Conservation (phyloP, 1,140 invertebrate species). For the Hetaerina americana region DNA sequence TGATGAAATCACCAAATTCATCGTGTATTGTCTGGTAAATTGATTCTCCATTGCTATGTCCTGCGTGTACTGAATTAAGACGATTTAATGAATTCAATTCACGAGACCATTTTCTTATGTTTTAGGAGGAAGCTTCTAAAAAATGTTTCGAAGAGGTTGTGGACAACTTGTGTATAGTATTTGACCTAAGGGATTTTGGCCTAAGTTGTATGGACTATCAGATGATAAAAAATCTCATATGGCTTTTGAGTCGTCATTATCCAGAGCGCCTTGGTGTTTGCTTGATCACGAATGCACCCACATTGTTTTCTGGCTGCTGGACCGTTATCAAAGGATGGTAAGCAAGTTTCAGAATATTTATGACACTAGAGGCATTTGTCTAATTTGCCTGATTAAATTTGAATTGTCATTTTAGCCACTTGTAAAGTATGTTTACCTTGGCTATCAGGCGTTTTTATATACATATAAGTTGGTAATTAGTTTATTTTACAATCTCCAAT, state of each 20-base stretch:
- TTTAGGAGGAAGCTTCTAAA: slow-evolving; percentile 56
- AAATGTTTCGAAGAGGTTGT: slow-evolving; percentile 63
- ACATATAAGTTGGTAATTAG: no score
- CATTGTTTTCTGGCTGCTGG: slow-evolving; percentile 59
- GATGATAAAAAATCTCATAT: slow-evolving; percentile 60
- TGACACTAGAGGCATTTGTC: not conserved
- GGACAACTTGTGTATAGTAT: slow-evolving; percentile 63
- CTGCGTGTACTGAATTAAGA: no score
- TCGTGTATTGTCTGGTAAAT: slow-evolving; percentile 54
- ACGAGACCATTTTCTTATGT: slow-evolving; percentile 15
- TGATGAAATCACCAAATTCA: slow-evolving; percentile 59
- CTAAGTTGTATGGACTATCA: slow-evolving; percentile 63
- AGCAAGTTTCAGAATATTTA: slow-evolving; percentile 15
- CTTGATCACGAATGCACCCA: slow-evolving; percentile 53
- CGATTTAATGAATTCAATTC: not conserved
- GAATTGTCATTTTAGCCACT: no score
- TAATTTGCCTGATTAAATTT: no score
- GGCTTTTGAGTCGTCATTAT: slow-evolving; percentile 57
- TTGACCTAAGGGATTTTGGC: slow-evolving; percentile 57
- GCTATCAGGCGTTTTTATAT: no score
- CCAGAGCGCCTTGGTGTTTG: slow-evolving; percentile 62
- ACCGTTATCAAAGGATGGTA: slow-evolving; percentile 55
- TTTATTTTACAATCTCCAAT: no score
- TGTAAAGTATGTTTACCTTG: no score
- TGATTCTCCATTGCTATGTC: not conserved